Base-by-base conservation (phyloP, 2,113 vertebrate species). In the Sorex fumeus region DNA sequence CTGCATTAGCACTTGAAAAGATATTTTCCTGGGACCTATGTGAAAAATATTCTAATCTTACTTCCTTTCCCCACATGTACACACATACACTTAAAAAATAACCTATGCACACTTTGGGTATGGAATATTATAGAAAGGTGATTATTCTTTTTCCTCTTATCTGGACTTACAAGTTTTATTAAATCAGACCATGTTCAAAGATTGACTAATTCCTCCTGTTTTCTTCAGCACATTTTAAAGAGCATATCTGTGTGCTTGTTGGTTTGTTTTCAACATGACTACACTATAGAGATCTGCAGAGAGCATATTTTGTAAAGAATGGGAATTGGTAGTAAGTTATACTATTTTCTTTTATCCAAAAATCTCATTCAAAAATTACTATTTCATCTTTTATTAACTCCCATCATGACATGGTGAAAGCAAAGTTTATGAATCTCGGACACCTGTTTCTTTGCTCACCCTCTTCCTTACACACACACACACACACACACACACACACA, bases 181-280 rank as follows among this genome's bases (percentile, higher is more conserved):
- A 87, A 90, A 67, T 62, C 81, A 74, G 87, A 82, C 66, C 30
- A 50, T 27, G 85, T 71, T 64, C 43, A 64, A 83, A 89, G 34
- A 76, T 19, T 43, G 34, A 83, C 47, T 83, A 27, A 71, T 43
- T 89, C 36, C 93, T 34, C 23, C 57, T 30, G 18, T 34, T 76
- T 71, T 9, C 43, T 87, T 66, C 10, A 32, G 66, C 50, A 75
- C 57, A 88, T 92, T 85, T 74, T 69, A 93, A 21, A 91, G 18
- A 28, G 16, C 30, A 27, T 83, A 70, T 12, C 60, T 34, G 62
- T 28, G 47, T 50, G 47, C 47, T 34, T n/a, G 9, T 16, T 43
- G 76, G 57, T 23, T 13, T 66, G 81, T 53, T 91, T 79, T 89
- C 43, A 85, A 32, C 34, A 36, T 7, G 3, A 53, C 45, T 45